Conservation (phyloP, 2,113 vertebrate genomes). For the Tenebrosternarchus preto region DNA sequence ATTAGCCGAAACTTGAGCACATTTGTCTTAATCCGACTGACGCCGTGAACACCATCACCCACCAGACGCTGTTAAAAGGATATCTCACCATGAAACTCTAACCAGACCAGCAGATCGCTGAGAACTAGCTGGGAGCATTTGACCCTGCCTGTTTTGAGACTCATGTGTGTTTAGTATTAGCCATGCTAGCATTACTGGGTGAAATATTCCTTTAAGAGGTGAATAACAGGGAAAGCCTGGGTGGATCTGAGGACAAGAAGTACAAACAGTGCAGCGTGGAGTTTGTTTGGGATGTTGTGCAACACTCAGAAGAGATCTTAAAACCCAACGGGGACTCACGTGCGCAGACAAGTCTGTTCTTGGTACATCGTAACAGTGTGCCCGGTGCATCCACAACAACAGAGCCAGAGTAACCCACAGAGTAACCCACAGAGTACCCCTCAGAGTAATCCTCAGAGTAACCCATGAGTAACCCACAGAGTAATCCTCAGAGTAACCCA, state of each 20-base stretch:
- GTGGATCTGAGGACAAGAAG: background rate
- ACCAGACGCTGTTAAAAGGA: background rate
- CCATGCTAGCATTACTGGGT: background rate
- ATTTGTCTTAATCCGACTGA: conserved; percentile 46
- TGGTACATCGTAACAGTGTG: no score
- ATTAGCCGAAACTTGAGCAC: conserved; percentile 33
- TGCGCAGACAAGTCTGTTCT: no score
- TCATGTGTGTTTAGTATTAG: no score
- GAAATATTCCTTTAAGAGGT: background rate
- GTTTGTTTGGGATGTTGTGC: background rate
- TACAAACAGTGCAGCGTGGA: background rate
- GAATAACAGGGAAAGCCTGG: no score
- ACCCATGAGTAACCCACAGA: no score
- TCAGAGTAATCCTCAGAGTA: no score
- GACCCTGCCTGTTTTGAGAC: background rate
- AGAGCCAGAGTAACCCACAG: no score
- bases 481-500: no score
- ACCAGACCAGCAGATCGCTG: background rate
- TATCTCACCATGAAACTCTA: conserved; percentile 1
- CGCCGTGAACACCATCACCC: background rate
- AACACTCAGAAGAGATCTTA: no score
- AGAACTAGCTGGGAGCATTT: background rate
- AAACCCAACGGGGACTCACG: no score
- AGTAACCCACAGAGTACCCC: no score
- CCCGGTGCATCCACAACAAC: no score